Conservation (phyloP, 2,888 invertebrate genomes). For the Eupithecia pulchellata region DNA sequence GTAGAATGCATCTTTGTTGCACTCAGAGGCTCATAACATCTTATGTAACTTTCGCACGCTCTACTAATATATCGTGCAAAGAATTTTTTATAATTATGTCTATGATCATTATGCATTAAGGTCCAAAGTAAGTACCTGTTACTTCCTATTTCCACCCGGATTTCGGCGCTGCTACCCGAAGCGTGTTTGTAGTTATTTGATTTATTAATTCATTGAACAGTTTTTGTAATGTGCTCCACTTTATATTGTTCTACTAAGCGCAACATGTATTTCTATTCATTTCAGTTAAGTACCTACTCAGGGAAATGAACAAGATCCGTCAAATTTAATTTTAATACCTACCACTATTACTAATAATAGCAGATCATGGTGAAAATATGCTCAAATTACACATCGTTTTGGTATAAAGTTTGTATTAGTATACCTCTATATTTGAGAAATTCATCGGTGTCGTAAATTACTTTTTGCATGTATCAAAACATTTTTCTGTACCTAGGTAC, state of each 20-base stretch:
- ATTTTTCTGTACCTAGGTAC: no score
- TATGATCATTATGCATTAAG: slow-evolving; percentile 33
- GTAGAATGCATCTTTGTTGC: slow-evolving; percentile 48
- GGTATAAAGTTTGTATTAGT: no score
- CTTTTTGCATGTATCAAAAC: not conserved
- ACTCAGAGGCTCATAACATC: slow-evolving; percentile 51
- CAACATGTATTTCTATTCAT: not conserved
- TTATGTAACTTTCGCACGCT: slow-evolving; percentile 72
- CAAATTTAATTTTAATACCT: no score
- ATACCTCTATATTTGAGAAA: no score
- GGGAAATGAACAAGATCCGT: no score
- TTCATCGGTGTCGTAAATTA: no score
- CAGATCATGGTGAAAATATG: no score
- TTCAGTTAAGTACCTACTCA: no score
- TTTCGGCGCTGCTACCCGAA: slow-evolving; percentile 8
- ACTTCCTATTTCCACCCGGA: slow-evolving; percentile 25
- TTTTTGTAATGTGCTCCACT: not conserved
- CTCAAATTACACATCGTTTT: no score
- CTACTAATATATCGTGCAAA: slow-evolving; percentile 49
- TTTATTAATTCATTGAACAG: not conserved
- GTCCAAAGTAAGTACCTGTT: slow-evolving; percentile 11
- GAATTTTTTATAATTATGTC: slow-evolving; percentile 8
- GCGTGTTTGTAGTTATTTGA: not conserved
- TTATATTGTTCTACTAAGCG: not conserved
- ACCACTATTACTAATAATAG: no score